Evolutionary conservation across 1,140 invertebrate species (phyloP).

Genomic region (Drosophila asahinai): DNA sequence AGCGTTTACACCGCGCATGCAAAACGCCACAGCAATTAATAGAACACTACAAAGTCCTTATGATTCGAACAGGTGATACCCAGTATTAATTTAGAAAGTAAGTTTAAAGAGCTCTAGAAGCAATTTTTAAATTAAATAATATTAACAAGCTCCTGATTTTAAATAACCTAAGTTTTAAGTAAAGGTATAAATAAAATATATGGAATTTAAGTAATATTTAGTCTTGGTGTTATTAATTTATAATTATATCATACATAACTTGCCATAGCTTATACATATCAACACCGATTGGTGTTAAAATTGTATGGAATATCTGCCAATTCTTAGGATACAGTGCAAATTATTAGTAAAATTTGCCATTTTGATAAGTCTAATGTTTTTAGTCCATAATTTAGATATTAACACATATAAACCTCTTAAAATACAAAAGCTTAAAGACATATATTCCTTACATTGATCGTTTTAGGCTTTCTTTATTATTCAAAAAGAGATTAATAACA

Average conservation of each 20-base stretch:
- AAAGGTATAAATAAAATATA: not conserved
- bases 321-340: not conserved
- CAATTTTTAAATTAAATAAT: not conserved
- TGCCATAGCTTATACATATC: not conserved
- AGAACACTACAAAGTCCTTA: conserved; percentile 2
- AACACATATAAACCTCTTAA: too few species aligned
- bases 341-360: not conserved
- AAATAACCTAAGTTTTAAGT: not conserved
- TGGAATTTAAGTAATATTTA: not conserved
- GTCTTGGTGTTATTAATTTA: not conserved
- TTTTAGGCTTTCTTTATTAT: not conserved
- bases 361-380: not conserved
- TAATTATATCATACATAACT: not conserved
- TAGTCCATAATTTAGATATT: not conserved
- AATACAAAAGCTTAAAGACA: not conserved
- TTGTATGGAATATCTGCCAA: not conserved
- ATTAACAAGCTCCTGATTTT: not conserved
- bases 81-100: too few species aligned
- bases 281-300: conserved; percentile 11
- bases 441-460: not conserved
- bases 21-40: conserved; percentile 31
- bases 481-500: not conserved
- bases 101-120: too few species aligned
- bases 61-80: conserved; percentile 21
- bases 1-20: conserved; percentile 51